Evolutionary conservation across 2,797 vertebrate genomes (phyloP).

Genomic region (Phrynocephalus vlangalii): DNA sequence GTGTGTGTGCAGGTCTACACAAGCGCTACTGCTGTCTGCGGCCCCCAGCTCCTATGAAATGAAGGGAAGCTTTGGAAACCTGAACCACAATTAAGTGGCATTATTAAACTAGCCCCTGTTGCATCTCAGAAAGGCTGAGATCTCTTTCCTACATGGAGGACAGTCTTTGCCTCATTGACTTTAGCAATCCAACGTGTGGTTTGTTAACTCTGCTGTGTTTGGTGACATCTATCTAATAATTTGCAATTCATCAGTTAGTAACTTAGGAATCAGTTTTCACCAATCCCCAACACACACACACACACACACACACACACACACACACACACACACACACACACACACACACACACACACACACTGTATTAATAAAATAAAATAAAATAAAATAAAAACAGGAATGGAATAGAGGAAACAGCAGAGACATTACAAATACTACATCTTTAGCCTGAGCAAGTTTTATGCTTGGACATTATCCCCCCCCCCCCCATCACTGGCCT

Average conservation of each 20-base stretch:
- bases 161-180: conserved; percentile 20
- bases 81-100: conserved; percentile 10
- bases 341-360: no score
- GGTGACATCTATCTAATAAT: neutral
- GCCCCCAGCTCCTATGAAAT: neutral
- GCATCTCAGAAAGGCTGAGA: neutral
- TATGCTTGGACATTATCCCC: conserved; percentile 21
- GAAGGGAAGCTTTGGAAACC: neutral
- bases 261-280: conserved; percentile 44
- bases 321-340: no score
- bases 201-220: neutral
- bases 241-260: neutral
- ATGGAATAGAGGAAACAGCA: neutral
- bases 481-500: neutral
- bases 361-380: neutral
- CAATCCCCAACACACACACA: neutral
- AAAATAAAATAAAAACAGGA: neutral
- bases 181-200: neutral
- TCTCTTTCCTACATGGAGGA: neutral
- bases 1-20: neutral
- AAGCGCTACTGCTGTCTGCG: neutral
- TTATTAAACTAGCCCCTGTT: conserved; percentile 8
- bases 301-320: no score
- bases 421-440: conserved; percentile 30
- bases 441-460: conserved; percentile 44